Evolutionary conservation across 64 coral and sea anemone species (phyloP).

Genomic region (Exaiptasia diaphana): DNA sequence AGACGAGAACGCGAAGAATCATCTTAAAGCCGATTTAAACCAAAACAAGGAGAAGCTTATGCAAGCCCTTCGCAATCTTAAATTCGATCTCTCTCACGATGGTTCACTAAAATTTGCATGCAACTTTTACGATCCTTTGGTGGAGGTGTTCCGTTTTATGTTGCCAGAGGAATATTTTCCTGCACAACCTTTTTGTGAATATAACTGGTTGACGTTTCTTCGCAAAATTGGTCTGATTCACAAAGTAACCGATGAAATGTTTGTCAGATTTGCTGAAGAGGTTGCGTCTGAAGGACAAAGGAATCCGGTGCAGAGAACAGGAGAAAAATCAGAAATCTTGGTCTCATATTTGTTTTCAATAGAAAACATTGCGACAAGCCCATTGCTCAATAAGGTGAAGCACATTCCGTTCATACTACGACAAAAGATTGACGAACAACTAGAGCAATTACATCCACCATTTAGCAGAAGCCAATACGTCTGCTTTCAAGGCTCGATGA

Average conservation of each 20-base stretch:
- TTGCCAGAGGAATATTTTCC: slow-evolving; percentile 6
- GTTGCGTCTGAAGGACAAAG: slow-evolving; percentile 35
- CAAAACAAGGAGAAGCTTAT: neutral
- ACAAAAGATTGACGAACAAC: neutral
- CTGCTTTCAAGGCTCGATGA: slow-evolving; percentile 12
- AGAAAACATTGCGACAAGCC: neutral
- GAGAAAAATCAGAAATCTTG: neutral
- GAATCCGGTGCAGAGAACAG: neutral
- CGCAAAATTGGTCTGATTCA: slow-evolving; percentile 25
- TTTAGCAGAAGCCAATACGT: neutral
- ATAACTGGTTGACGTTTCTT: slow-evolving; percentile 35
- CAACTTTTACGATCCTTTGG: slow-evolving; percentile 13
- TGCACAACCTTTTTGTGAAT: neutral
- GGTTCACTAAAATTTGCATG: slow-evolving; percentile 8
- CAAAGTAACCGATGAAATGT: neutral
- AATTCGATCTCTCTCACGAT: neutral
- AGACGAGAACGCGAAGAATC: neutral
- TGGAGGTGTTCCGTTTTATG: slow-evolving; percentile 23
- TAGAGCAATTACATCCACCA: neutral
- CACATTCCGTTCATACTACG: slow-evolving; percentile 5
- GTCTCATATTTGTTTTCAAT: slow-evolving; percentile 5
- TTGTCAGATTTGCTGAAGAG: slow-evolving; percentile 9
- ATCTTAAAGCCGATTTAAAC: neutral
- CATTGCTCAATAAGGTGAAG: neutral
- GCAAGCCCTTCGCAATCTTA: neutral